Base-by-base conservation (phyloP, 2,888 invertebrate genomes). In the Strigamia transsilvanica region DNA sequence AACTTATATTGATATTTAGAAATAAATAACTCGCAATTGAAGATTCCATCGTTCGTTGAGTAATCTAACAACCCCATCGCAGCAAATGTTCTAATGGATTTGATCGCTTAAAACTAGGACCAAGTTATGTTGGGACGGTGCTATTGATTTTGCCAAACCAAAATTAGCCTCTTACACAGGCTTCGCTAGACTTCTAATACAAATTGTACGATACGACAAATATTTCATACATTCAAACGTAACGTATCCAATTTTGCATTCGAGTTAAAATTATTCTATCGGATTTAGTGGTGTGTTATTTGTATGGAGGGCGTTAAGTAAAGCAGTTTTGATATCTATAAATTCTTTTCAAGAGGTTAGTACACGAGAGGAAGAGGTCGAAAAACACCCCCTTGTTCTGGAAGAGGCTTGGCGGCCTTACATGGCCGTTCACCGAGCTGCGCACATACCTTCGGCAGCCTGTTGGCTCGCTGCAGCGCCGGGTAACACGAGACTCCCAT, bases 401-500 rank as follows among this genome's bases (percentile, higher is more conserved):
- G 5, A 32, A 32, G 32, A 73, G 73, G 73, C 73, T 73, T 27
- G 27, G 15, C 73, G 13, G 27, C 32, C 32, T 6, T 32, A 73
- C 73, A 73, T 73, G 73, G 73, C 32, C 27, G 73, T n/a, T 73
- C 13, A 73, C 2, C 73, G 73, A 73, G 73, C 73, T 73, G 73
- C 73, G 73, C 73, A 73, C 73, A 27, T 73, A 73, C 73, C 73
- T 73, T 73, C 73, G 27, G 73, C 32, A 9, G 66, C 66, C 23
- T 66, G 27, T n/a, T 73, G 73, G 32, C 73, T 32, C 32, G 73
- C 73, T 73, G 73, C 73, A 73, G 32, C 73, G 27, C 73, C n/a
- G 32, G 73, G 73, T 32, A 73, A 32, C n/a, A 73, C 32, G 4
- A 73, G 73, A 27, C 23, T 18, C 34, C 79, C 79, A 38, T 79